Evolutionary conservation across 2,888 invertebrate species (phyloP), one percentile per base, ranked within the genome.

Genomic region (Metopia argyrocephala): DNA sequence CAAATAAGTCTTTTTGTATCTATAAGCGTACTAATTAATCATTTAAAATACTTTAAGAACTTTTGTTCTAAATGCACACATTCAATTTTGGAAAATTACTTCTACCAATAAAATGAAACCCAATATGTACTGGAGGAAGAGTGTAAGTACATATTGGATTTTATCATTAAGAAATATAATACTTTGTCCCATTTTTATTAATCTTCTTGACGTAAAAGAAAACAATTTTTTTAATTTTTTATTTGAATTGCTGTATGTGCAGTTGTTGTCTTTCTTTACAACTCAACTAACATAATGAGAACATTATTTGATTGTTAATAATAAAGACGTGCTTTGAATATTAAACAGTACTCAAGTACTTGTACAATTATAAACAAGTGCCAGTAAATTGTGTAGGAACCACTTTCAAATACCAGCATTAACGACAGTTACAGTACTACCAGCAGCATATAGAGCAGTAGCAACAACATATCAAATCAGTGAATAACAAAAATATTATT

Each of bases 301-400:
- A 68, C 73, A 56, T 73, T 73, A 73, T 68, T 74, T 74, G 68
- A 78, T 78, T 78, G 68, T 78, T 68, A 57, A 74, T 64, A 78
- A 78, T 69, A 64, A 64, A 78, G 68, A 78, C 78, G 78, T 78
- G 78, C 56, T 57, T 48, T 62, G 78, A 78, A 78, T 78, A 57
- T 61, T 73, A 74, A 78, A 66, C 73, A 68, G 48, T 56, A 56
- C 20, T 54, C 46, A 56, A 73, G 64, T 64, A 52, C 52, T 46
- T 56, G 23, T 50, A 38, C 38, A 38, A 38, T 62, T 62, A 52
- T 28, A 45, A n/a, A 45, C n/a, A 62, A 71, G 45, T 54, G 23
- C 54, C 54, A 71, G 61, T 61, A n/a, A n/a, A n/a, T n/a, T n/a
- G n/a, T n/a, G n/a, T n/a, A n/a, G n/a, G n/a, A n/a, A n/a, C n/a